Evolutionary conservation across 2,113 vertebrate genomes (phyloP), one percentile per base, ranked within the genome.

Genomic region (Rhinoderma darwinii): DNA sequence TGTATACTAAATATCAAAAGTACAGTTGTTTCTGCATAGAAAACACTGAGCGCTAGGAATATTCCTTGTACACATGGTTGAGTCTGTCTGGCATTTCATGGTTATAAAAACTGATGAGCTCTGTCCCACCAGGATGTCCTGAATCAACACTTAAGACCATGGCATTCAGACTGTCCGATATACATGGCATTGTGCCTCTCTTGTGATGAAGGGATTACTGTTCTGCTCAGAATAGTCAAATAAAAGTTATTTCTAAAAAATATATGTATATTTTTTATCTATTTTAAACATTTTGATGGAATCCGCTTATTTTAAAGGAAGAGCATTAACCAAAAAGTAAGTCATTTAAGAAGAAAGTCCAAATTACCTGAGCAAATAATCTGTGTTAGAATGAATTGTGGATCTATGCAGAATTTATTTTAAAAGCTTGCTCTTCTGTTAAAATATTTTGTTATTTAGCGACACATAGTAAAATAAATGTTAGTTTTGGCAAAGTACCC

Each of bases 1-100:
- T 84, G 83, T 76, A 84, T 84, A 61, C 41, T 43, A 1, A 84
- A 84, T 76, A 75, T 84, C 25, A 84, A 75, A 35, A 41, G 50
- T 84, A 27, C 37, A 27, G 68, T 84, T 84, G 50, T 84, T 84
- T 41, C 20, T 41, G 50, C 4, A 59, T 59, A 75, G 70, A 59
- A 66, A 68, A 82, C 32, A 74, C 41, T 44, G 41, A 32, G 8
- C 18, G 27, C 47, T 54, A 25, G 25, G 32, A 81, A 61, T 61
- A 81, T 27, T 81, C 54, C 72, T 79, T 25, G 1, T 54, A 37
- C 76, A 79, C 39, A 47, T 68, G 59, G 27, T 59, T 70, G 41
- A 68, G 61, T 30, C 81, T 47, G 61, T 32, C 59, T 82, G 41
- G 17, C 30, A 35, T 43, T 63, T 54, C n/a, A 11, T 54, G 50